Base-by-base conservation (phyloP, 1,140 invertebrate genomes). In the Platorchestia sp. region DNA sequence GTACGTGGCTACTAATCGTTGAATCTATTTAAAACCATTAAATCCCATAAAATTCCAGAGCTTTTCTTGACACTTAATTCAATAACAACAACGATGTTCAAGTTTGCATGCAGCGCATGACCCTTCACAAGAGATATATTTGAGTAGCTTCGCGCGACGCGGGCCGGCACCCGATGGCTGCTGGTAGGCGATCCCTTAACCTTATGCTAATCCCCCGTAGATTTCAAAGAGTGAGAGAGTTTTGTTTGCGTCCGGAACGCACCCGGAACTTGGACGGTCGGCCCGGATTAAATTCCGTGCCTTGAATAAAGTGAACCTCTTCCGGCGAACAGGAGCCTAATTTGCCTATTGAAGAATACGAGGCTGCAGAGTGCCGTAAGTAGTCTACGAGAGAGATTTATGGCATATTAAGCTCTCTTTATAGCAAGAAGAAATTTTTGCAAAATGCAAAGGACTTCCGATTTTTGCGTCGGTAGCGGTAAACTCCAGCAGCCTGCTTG, bases 301-400 rank as follows among this genome's bases (percentile, higher is more conserved):
- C 41, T 41, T 42, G 87, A 89, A 89, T 89, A 89, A 89, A 89
- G 87, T 89, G 87, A 42, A 89, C n/a, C 87, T 89, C 87, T 41
- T 89, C 41, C 87, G 41, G 43, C 87, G 41, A 89, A 89, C 87
- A 27, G 87, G 87, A 14, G 87, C 36, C 87, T 89, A 89, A 89
- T 89, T 89, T 89, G 43, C 87, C 87, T 75, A 89, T 89, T 89
- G 87, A 89, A 89, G n/a, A 89, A 89, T 42, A 89, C 87, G n/a
- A 89, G 36, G n/a, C 87, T 44, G 87, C 87, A 44, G n/a, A 89
- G 42, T 89, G 87, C 87, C 87, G 43, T 89, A 89, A 89, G 87
- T 89, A 89, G 87, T 43, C 87, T 89, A 89, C 87, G 41, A 44
- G 27, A 41, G 87, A 89, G 87, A 89, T 89, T 89, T 89, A 89